A percentile compares a stretch with the other conserved stretches of the same genome.
Conservation (phyloP, 2,797 vertebrate species). For the Sebastes hubbsi region DNA sequence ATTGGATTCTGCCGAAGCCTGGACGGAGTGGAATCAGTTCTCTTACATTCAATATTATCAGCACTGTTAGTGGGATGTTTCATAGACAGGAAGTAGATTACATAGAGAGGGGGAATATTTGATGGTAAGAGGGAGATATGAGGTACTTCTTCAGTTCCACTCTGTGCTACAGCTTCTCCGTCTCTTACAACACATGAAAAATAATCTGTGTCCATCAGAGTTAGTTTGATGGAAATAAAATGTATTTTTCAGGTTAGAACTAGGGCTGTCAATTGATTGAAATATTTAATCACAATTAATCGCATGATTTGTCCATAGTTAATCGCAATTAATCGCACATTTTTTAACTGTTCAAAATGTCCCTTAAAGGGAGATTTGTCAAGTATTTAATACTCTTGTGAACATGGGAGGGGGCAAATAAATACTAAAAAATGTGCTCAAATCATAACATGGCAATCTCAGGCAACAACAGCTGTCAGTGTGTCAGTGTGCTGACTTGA, state of each 20-base stretch:
- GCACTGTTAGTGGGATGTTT: not conserved
- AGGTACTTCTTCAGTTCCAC: not conserved
- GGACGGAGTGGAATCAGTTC: too few relatives aligned
- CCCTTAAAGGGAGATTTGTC: too few relatives aligned
- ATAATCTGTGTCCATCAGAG: not conserved
- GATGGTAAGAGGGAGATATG: not conserved
- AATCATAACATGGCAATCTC: too few relatives aligned
- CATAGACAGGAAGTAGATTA: not conserved
- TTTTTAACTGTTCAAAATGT: too few relatives aligned
- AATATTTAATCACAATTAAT: too few relatives aligned
- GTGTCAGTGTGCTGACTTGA: too few relatives aligned
- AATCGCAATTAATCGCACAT: rapidly evolving
- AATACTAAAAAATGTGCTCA: too few relatives aligned
- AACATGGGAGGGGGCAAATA: rapidly evolving
- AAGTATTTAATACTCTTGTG: too few relatives aligned
- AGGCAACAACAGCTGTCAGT: too few relatives aligned
- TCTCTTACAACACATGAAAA: not conserved
- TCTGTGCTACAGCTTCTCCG: not conserved
- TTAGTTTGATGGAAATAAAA: not conserved
- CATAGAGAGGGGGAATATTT: not conserved
- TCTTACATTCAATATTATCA: too few relatives aligned
- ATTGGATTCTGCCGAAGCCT: not conserved
- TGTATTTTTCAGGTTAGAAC: not conserved
- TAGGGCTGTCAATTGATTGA: too few relatives aligned
- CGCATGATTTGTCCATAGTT: too few relatives aligned